Evolutionary conservation across 2,888 invertebrate genomes (phyloP), one percentile per base, ranked within the genome.

Genomic region (Trachelus iudaicus): DNA sequence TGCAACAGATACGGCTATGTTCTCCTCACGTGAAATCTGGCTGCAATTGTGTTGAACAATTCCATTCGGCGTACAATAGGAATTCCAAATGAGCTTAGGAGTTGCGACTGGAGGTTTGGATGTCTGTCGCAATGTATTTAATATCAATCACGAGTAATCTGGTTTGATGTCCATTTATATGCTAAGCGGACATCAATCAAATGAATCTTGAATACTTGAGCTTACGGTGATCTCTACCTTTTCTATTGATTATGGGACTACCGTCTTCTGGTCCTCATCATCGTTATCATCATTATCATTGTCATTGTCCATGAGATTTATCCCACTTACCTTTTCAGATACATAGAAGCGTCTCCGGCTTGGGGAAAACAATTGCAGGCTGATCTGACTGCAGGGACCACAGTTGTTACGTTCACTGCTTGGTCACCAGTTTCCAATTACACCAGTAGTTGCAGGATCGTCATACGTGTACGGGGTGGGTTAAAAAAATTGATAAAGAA

Each of bases 341-440:
- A 93, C 84, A 93, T 95, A 56, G 93, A 93, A 40, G 93, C 94
- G 0, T 92, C 92, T 73, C 95, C 95, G 3, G 82, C 92, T 3
- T 95, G 95, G 95, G 94, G 94, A 0, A 94, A 93, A 83, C 92
- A 93, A 80, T 91, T 95, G 80, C 93, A 93, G 82, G 94, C 93
- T 34, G 93, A 93, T 82, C 90, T 95, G 76, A 93, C 93, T 4
- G 92, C 93, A 0, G 95, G 95, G 35, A 92, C 92, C 11, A 94
- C 94, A 77, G 92, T 93, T 81, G 91, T 95, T 73, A 93, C 92
- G 31, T 95, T 94, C 88, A 93, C 93, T 9, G 95, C 94, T 0
- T 91, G 92, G 81, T 94, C 94, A 84, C 94, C 94, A 1, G 87
- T 92, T 11, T 92, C 93, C 23, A 93, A 93, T 82, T 92, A 92